A percentile compares a stretch with the other conserved stretches of the same genome.
These are phyloP conservation scores for Phalacrocorax pelagicus DNA, from an alignment of 2,113 vertebrate species.

Conservation along the genomic window DNA sequence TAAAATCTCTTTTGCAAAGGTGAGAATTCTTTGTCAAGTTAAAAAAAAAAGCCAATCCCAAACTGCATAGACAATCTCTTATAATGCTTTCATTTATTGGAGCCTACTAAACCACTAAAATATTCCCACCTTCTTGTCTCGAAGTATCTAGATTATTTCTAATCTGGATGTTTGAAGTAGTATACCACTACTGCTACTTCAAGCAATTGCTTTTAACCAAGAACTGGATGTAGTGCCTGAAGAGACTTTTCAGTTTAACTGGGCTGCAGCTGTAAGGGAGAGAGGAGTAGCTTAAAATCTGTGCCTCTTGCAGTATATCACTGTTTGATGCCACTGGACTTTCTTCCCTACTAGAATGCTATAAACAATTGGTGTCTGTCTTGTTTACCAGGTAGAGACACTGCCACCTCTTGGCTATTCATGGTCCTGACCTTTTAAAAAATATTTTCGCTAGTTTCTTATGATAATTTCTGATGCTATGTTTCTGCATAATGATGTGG, in stretches of 20 bases:
- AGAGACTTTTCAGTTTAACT: not conserved
- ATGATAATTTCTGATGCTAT: not conserved
- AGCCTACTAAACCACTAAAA: not conserved
- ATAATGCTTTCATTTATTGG: not conserved
- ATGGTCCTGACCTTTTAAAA: not conserved
- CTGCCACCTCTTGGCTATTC: constrained; percentile 42
- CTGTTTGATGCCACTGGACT: not conserved
- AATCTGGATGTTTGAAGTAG: not conserved
- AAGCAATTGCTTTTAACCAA: not conserved
- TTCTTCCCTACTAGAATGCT: not conserved
- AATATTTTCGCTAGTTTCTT: not conserved
- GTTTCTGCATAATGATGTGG: not conserved
- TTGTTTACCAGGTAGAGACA: not conserved
- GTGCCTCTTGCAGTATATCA: not conserved
- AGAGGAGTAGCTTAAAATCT: not conserved
- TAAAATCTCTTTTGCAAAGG: not conserved
- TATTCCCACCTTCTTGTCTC: not conserved
- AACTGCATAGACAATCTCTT: not conserved
- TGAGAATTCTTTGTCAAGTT: not conserved
- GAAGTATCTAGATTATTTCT: not conserved
- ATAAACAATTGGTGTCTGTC: not conserved
- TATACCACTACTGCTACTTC: not conserved
- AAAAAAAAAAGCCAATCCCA: not conserved
- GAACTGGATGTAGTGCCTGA: not conserved
- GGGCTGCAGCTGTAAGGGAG: not conserved